Percentiles rank a stretch among this genome's conserved stretches.
phyloP scores from a whole-genome alignment of 2,797 vertebrate genomes.

The Sciurus carolinensis region DNA sequence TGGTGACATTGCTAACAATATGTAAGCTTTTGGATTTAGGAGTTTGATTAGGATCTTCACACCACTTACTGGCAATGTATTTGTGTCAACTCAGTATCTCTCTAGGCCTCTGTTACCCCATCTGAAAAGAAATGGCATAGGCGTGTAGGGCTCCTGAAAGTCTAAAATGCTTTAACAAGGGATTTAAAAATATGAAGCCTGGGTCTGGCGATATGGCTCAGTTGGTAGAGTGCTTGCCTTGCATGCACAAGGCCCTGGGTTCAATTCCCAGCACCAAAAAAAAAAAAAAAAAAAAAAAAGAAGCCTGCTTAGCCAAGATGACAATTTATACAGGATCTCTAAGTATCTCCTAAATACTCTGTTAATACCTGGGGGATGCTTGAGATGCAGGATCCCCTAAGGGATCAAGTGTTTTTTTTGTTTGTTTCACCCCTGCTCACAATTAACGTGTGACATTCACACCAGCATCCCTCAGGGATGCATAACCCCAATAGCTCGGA shows the following conservation, averaged over 20 bases:
- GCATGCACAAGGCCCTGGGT: no score
- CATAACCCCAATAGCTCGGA: not conserved
- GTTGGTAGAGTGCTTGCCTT: no score
- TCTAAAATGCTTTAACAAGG: not conserved
- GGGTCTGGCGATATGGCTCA: no score
- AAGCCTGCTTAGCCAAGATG: not conserved
- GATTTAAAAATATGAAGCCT: constrained; percentile 9
- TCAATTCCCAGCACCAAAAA: no score
- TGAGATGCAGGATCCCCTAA: not conserved
- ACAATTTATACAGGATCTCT: not conserved
- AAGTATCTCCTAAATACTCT: not conserved
- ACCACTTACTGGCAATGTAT: not conserved
- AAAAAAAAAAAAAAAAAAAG: no score
- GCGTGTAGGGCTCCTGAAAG: not conserved
- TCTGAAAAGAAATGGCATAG: not conserved
- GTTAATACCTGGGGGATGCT: not conserved
- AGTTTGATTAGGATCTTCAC: not conserved
- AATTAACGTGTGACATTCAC: not conserved
- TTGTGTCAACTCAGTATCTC: not conserved
- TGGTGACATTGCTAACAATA: not conserved
- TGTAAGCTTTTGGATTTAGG: not conserved
- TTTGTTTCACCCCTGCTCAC: not conserved
- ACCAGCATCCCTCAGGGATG: not conserved
- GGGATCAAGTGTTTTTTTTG: no score
- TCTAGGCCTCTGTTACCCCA: not conserved